Evolutionary conservation across 2,888 invertebrate genomes (phyloP).

Genomic region (Lasius fuliginosus): DNA sequence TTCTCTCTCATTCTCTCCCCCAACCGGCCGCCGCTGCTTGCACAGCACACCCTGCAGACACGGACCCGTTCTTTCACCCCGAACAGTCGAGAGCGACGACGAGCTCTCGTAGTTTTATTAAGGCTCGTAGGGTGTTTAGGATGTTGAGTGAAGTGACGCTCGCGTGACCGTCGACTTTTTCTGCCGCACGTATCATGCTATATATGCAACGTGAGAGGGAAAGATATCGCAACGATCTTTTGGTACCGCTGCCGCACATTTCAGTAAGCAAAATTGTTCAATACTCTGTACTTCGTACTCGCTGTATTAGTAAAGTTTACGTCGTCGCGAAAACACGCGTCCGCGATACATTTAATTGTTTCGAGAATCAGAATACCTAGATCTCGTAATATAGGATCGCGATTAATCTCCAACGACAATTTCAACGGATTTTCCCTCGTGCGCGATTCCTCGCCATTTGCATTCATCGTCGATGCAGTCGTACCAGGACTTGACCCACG

Average conservation of each 20-base stretch:
- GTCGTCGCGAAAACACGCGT: background rate
- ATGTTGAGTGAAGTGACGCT: conserved; percentile 55
- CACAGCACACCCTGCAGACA: conserved; percentile 49
- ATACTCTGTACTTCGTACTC: conserved; percentile 38
- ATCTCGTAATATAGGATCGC: background rate
- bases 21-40: conserved; percentile 9
- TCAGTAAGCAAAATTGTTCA: conserved; percentile 56
- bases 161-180: conserved; percentile 35
- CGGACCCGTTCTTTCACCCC: conserved; percentile 50
- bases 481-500: conserved; percentile 16
- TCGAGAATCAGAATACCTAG: background rate
- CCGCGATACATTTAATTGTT: background rate
- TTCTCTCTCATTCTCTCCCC: conserved; percentile 41
- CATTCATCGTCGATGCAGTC: conserved; percentile 36
- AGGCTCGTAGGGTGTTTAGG: conserved; percentile 51
- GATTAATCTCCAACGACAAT: conserved; percentile 3
- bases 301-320: background rate
- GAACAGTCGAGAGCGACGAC: conserved; percentile 48
- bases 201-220: conserved; percentile 31
- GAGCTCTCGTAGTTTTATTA: conserved; percentile 53
- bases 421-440: background rate
- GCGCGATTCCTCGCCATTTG: conserved; percentile 22
- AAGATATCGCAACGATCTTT: conserved; percentile 39
- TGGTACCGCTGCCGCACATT: conserved; percentile 21
- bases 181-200: conserved; percentile 45